These are phyloP conservation scores for Oncorhynchus mykiss DNA, from an alignment of 2,113 vertebrate species.

Conservation along the genomic window DNA sequence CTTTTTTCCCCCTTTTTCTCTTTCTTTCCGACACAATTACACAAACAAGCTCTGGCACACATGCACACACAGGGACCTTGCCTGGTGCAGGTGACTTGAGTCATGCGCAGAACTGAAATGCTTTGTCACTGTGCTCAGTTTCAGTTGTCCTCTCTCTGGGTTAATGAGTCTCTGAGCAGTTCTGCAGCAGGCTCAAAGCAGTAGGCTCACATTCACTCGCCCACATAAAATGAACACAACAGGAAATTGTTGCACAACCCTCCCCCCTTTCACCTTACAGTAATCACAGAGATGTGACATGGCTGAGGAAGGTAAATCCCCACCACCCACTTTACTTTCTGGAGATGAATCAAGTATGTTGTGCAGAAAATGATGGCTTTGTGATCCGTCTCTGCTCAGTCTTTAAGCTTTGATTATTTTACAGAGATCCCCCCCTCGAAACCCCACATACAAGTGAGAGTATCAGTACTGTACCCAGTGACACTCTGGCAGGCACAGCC, in stretches of 20 bases:
- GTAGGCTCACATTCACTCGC: background rate
- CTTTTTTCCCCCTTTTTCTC: no score
- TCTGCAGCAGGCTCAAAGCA: background rate
- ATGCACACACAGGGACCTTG: background rate
- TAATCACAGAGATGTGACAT: background rate
- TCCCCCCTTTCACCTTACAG: background rate
- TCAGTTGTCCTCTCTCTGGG: background rate
- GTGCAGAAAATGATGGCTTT: no score
- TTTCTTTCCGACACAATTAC: background rate
- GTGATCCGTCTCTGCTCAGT: no score
- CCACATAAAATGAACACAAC: background rate
- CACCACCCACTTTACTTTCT: no score
- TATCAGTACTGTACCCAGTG: conserved; percentile 76
- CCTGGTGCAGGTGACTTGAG: background rate
- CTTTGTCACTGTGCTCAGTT: background rate
- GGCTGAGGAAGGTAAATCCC: no score
- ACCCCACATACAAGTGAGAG: background rate
- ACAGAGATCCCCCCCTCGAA: no score
- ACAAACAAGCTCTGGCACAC: background rate
- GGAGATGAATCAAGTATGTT: no score
- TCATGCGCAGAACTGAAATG: background rate
- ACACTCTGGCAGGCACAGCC: conserved; percentile 88
- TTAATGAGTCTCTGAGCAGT: background rate
- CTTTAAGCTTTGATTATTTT: no score
- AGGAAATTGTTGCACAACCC: background rate